Percentiles rank a stretch among this genome's conserved stretches.
phyloP scores from a whole-genome alignment of 2,888 invertebrate species.

The Artemia sinica region DNA sequence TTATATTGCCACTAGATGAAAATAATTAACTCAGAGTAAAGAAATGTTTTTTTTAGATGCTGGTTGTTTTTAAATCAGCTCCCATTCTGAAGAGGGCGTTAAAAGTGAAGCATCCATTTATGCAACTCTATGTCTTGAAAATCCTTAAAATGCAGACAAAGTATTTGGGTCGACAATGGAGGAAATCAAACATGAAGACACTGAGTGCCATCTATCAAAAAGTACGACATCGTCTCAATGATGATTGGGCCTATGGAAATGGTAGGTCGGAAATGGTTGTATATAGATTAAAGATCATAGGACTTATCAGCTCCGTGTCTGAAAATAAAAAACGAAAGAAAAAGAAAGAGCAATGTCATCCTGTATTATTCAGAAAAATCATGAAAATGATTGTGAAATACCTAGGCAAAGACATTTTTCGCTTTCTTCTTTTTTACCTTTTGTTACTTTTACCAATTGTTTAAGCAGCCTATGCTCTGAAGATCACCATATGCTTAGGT shows the following conservation, averaged over 20 bases:
- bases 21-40: neutral
- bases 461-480: neutral
- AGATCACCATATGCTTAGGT: neutral
- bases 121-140: constrained; percentile 94
- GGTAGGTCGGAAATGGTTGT: constrained; percentile 36
- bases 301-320: constrained; percentile 1
- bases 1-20: too few species aligned
- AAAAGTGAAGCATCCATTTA: constrained; percentile 85
- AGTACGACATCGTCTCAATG: constrained; percentile 83
- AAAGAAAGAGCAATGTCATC: neutral
- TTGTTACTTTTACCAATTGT: neutral
- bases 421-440: neutral
- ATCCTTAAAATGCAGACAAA: constrained; percentile 98
- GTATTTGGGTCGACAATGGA: constrained; percentile 94
- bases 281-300: neutral
- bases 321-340: neutral
- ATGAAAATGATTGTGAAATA: neutral
- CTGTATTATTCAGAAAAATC: neutral
- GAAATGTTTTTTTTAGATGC: constrained; percentile 43
- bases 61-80: constrained; percentile 97
- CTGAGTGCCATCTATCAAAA: constrained; percentile 98
- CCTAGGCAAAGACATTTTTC: neutral
- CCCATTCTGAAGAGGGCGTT: constrained; percentile 91
- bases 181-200: constrained; percentile 98
- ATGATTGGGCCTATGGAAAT: constrained; percentile 99